These are phyloP conservation scores for Caenorhabditis doughertyi DNA, from an alignment of 2,888 invertebrate species.

Conservation along the genomic window DNA sequence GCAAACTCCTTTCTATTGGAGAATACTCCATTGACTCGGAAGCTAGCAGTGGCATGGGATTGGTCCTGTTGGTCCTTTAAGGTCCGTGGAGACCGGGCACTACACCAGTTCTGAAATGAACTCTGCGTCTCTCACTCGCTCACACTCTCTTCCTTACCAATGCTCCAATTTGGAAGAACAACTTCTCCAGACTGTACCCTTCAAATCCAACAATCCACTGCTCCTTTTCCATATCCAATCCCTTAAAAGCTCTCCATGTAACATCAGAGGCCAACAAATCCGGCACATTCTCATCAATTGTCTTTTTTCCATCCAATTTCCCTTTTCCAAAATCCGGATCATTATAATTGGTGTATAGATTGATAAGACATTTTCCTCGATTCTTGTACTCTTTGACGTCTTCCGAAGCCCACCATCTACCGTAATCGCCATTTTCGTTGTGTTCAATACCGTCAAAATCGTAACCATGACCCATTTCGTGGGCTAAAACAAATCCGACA, in stretches of 20 bases:
- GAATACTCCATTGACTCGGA: constrained; percentile 58
- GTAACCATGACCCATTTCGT: constrained; percentile 70
- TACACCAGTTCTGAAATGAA: constrained; percentile 3
- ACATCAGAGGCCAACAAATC: not conserved
- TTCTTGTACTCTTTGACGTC: constrained; percentile 92
- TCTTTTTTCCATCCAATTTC: not conserved
- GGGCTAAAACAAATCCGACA: not conserved
- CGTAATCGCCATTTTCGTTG: constrained; percentile 94
- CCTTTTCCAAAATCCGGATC: constrained; percentile 84
- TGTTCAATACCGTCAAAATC: constrained; percentile 86
- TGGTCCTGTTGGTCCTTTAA: constrained; percentile 28
- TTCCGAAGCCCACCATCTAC: constrained; percentile 96
- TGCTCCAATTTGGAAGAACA: not conserved
- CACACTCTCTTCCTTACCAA: not conserved
- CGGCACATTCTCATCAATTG: not conserved
- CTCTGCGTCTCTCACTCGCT: not conserved
- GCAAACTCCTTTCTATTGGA: constrained; percentile 87
- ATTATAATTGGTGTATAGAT: constrained; percentile 89
- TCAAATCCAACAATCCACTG: constrained; percentile 3
- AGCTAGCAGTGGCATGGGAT: constrained; percentile 70
- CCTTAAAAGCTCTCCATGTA: constrained; percentile 1
- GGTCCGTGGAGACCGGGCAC: not conserved
- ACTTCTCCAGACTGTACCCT: not conserved
- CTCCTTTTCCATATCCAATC: not conserved
- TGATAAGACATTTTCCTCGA: constrained; percentile 91